Evolutionary conservation across 1,140 invertebrate species (phyloP), one percentile per base, ranked within the genome.

Genomic region (Drosophila pandora): DNA sequence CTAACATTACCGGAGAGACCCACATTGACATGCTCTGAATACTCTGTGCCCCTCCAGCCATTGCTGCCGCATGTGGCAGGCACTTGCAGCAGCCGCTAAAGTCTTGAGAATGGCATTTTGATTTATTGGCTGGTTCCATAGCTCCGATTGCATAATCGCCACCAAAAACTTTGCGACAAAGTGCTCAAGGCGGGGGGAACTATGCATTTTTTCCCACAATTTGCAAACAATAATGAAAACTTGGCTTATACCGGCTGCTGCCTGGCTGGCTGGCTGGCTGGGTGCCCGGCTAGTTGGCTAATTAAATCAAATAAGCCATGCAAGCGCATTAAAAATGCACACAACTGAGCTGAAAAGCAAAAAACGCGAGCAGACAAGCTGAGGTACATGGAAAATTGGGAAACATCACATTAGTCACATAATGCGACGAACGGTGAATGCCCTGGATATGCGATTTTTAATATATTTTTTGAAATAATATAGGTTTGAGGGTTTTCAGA

Each of bases 21-120:
- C 76, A 76, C 82, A 85, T 85, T 87, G 82, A 85, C 82, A 85
- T 85, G 82, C 82, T 85, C 82, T 85, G 78, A 85, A 85, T 85
- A 85, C 25, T 28, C 60, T 74, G 47, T 34, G 56, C 22, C 57
- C 28, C 39, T 37, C 45, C 64, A 30, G 47, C 47, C 63, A 78
- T 69, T 68, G 79, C 78, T 60, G 69, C 22, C 59, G 61, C 17
- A 49, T 41, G 52, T 48, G 43, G 34, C 65, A 47, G 48, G 69
- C 79, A 83, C 75, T 83, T 82, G 79, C 79, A 82, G 69, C 79
- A 72, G 64, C 62, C 48, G 52, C 57, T 52, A 28, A 32, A 61
- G 63, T 81, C 82, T 87, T 87, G 82, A 85, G 81, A 85, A 85
- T 87, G 82, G 82, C 82, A 78, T 75, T 85, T 85, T 85, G 82